Evolutionary conservation across 2,797 vertebrate species (phyloP), one percentile per base, ranked within the genome.

Genomic region (Molossus alvarezi): DNA sequence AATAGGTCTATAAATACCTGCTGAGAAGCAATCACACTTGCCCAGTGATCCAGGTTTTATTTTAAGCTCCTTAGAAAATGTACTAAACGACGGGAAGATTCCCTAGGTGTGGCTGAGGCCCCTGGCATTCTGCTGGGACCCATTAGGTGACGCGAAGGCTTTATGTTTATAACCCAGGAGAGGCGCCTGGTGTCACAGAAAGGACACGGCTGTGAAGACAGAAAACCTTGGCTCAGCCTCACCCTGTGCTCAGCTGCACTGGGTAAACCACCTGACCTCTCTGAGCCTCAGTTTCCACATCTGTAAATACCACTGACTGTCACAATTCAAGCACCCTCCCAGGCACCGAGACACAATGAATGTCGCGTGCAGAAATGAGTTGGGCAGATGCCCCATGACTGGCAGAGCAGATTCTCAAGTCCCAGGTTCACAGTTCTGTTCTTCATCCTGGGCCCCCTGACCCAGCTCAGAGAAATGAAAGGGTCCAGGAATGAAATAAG

Each of bases 11-110:
- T 91, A 96, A 79, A 96, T 86, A 91, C 85, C 91, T 92, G 51
- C 87, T 77, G 91, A 86, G 91, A 91, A 95, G 91, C 65, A 82
- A 95, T 94, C 69, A 69, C 37, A 55, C 73, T 60, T 85, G 71
- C 71, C 71, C 21, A 86, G 75, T 71, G 95, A 84, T 81, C 51
- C 87, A 92, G 87, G 83, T 80, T 95, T 97, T 94, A 95, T 88
- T 95, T 94, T 95, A 96, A 95, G 77, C 69, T 80, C 72, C 62
- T 91, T 86, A 94, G 91, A 53, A 84, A 88, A 87, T n/a, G 51
- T 13, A 75, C 81, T 82, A 75, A 91, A 69, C 67, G 1, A 33
- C 14, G 12, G 10, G 58, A 76, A 94, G 60, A 37, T 29, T 82
- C 80, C n/a, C 76, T 33, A 77, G 95, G 69, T 96, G 69, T 93